Evolutionary conservation across 2,888 invertebrate species (phyloP), one percentile per base, ranked within the genome.

Genomic region (Sussaba pulchella): DNA sequence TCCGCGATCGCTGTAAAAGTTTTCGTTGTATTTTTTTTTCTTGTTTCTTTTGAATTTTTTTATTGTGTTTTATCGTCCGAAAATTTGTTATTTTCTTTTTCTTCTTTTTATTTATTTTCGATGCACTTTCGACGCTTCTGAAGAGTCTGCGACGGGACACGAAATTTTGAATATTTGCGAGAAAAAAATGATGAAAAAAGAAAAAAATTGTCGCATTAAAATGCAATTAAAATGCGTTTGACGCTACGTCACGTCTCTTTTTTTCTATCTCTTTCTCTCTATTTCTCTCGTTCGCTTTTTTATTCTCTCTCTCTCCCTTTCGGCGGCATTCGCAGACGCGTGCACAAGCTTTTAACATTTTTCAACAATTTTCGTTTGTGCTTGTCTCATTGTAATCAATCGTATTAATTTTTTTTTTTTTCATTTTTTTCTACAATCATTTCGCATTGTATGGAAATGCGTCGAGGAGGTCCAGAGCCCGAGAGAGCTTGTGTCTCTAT

Each of bases 191-290:
- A 73, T 66, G 24, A 59, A 19, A 78, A 64, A 75, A 63, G 66
- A 50, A 67, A 54, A 83, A 57, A 57, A 73, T 63, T 84, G n/a
- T n/a, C 84, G 87, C 87, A 87, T 88, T 87, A 87, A 87, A 87
- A 87, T 85, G 87, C 84, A 85, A 85, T 86, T 88, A 5, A 88
- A 87, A 87, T 88, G 89, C 69, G 45, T 24, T 70, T 61, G 75
- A 75, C 75, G 89, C 87, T 86, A 87, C 90, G 88, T 88, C 88
- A 87, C 87, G 87, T 87, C 81, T 78, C 63, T 76, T 74, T 66
- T 66, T 63, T 50, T 77, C 71, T 26, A 43, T 4, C 31, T 31
- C 6, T 31, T 31, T 31, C 6, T 31, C 31, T 5, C 31, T 6
- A 6, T 31, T 31, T 31, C 6, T 31, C 6, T 31, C 6, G 2